A percentile compares a stretch with the other conserved stretches of the same genome.
These are phyloP conservation scores for Macroteleia sp. DNA, from an alignment of 2,888 invertebrate genomes.

Conservation along the genomic window DNA sequence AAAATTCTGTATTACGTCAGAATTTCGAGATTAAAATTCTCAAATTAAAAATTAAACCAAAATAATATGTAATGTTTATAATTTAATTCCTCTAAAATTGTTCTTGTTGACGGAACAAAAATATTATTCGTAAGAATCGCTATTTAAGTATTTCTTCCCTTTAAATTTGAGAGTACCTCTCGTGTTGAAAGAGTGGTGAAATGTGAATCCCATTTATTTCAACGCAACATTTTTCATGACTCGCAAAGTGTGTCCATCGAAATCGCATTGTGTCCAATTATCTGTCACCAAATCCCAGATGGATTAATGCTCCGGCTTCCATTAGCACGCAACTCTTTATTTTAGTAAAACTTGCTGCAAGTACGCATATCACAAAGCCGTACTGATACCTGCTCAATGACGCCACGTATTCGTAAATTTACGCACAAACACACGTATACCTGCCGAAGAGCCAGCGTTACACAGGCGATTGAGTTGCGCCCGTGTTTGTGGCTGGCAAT, in stretches of 20 bases:
- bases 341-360: constrained; percentile 35
- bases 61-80: no score
- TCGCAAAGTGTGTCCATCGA: constrained; percentile 21
- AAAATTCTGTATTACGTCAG: no score
- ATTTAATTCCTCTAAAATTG: no score
- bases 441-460: constrained; percentile 36
- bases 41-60: no score
- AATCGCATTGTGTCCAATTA: constrained; percentile 46
- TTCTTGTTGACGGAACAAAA: no score
- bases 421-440: constrained; percentile 4
- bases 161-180: no score
- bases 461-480: constrained; percentile 60
- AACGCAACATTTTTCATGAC: constrained; percentile 29
- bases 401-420: background rate
- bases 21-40: no score
- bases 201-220: constrained; percentile 6
- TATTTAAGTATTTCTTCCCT: no score
- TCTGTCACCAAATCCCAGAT: constrained; percentile 50
- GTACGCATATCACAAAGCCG: constrained; percentile 45
- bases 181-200: constrained; percentile 20
- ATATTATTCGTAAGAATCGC: no score
- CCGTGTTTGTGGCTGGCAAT: constrained; percentile 57
- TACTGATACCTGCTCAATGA: constrained; percentile 47
- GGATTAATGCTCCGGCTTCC: constrained; percentile 48
- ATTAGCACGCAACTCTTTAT: constrained; percentile 57